Base-by-base conservation (phyloP, 2,888 invertebrate genomes). In the Trissolcus brochymenae region DNA sequence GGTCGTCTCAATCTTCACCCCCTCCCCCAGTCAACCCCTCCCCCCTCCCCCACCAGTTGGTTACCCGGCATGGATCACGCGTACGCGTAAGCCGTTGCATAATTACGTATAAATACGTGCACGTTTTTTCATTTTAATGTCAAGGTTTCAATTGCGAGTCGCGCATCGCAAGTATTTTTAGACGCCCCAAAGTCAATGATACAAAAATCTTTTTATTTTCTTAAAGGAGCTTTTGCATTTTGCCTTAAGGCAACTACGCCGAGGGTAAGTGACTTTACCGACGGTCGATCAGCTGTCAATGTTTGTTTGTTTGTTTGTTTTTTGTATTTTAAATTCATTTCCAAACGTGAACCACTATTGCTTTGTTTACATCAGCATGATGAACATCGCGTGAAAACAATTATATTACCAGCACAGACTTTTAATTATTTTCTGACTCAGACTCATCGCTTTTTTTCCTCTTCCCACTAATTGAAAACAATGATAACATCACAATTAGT, bases 71-170 rank as follows among this genome's bases (percentile, higher is more conserved):
- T 43, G 19, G 41, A 59, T 59, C 60, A 61, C 59, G 59, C 68
- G 68, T 70, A 61, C 61, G 61, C 55, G 55, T 49, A 49, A 41
- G 19, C 46, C 59, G 17, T 70, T 64, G 75, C 75, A 75, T 75
- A 75, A 75, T 75, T 75, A 68, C 53, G 40, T 75, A 75, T 64
- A 68, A 75, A 75, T 75, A 68, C 55, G 51, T 50, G 51, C 60
- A 56, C 60, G 43, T 68, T 66, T 35, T 68, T 75, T 62, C 40
- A 56, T 66, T 75, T 75, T 62, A 75, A 68, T 68, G 68, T 64
- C 68, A 75, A 68, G 75, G 68, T 64, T 25, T 62, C 64, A 46
- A n/a, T 21, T 14, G 57, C 29, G 16, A 55, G 21, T 40, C 49
- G 73, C 14, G 66, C 29, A 51, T 35, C 41, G n/a, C 29, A 11